Conservation (phyloP, 2,888 invertebrate species). For the Drosophila gaucha region DNA sequence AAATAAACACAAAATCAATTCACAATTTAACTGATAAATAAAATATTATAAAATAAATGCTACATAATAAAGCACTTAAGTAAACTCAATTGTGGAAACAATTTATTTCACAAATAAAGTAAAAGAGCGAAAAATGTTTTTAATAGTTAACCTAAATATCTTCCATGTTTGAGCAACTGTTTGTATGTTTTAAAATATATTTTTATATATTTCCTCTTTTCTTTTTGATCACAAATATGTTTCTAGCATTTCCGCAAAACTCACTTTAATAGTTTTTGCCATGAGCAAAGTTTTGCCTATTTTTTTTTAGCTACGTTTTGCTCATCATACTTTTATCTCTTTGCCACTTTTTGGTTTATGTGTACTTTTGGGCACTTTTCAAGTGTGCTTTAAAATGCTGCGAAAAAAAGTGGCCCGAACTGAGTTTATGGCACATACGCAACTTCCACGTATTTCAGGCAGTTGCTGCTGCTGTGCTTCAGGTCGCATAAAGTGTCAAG, state of each 20-base stretch:
- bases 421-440: slow-evolving; percentile 18
- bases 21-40: slow-evolving; percentile 28
- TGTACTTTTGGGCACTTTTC: neutral
- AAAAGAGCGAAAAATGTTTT: neutral
- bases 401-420: neutral
- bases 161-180: neutral
- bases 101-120: slow-evolving; percentile 3
- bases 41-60: neutral
- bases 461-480: slow-evolving; percentile 4
- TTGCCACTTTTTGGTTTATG: neutral
- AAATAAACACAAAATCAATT: slow-evolving; percentile 11
- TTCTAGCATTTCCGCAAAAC: neutral
- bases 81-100: slow-evolving; percentile 18
- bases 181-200: too few species aligned
- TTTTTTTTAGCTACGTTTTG: neutral
- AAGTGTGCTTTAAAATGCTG: slow-evolving; percentile 5
- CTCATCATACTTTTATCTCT: neutral
- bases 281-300: slow-evolving; percentile 8
- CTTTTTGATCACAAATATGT: neutral
- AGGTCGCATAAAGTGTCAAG: slow-evolving; percentile 69
- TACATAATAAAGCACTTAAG: slow-evolving; percentile 2
- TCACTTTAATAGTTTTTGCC: slow-evolving; percentile 3
- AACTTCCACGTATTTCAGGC: slow-evolving; percentile 8
- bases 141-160: neutral
- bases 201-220: neutral